Conservation (phyloP, 2,888 invertebrate genomes). For the Nemapogon koenigi region DNA sequence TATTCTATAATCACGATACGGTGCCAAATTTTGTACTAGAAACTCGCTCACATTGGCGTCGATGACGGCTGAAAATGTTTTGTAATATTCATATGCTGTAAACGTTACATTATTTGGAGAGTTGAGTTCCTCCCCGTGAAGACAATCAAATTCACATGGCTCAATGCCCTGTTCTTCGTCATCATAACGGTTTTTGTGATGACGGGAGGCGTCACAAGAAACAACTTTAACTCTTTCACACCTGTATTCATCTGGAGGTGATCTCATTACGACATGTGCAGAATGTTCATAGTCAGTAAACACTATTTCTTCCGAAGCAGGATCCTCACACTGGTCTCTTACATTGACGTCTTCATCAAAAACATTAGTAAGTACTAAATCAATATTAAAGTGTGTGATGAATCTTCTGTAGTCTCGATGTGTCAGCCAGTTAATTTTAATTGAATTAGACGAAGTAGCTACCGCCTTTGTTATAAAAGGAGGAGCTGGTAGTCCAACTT, state of each 20-base stretch:
- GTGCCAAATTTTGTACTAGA: slow-evolving; percentile 36
- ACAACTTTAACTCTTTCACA: slow-evolving; percentile 46
- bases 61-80: slow-evolving; percentile 31
- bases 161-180: slow-evolving; percentile 37
- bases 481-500: slow-evolving; percentile 42
- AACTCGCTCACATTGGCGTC: slow-evolving; percentile 25
- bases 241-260: slow-evolving; percentile 39
- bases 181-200: no score
- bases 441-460: slow-evolving; percentile 29
- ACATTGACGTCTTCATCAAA: slow-evolving; percentile 23
- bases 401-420: slow-evolving; percentile 36
- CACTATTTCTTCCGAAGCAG: slow-evolving; percentile 16
- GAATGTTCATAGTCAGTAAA: slow-evolving; percentile 28
- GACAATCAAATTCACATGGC: slow-evolving; percentile 30
- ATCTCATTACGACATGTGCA: slow-evolving; percentile 37
- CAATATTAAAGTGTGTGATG: slow-evolving; percentile 39
- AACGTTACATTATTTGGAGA: slow-evolving; percentile 28
- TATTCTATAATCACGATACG: slow-evolving; percentile 47
- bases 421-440: slow-evolving; percentile 42
- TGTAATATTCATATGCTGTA: slow-evolving; percentile 24
- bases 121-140: slow-evolving; percentile 23
- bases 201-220: no score
- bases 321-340: slow-evolving; percentile 33
- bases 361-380: slow-evolving; percentile 37
- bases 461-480: slow-evolving; percentile 44